phyloP scores from a whole-genome alignment of 1,140 invertebrate species.

The Drosophila rhopaloa region DNA sequence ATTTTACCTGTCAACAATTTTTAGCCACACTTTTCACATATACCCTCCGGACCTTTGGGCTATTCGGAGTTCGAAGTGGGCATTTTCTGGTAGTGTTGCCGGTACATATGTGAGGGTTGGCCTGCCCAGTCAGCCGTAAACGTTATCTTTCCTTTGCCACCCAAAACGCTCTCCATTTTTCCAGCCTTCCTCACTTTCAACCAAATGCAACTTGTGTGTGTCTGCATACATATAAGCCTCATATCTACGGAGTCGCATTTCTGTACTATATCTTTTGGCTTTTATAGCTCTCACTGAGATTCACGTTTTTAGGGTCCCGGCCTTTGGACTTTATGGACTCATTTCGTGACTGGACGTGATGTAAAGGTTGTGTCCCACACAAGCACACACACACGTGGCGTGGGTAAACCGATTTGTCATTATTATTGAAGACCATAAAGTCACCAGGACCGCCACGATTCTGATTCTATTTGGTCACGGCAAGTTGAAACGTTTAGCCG shows the following conservation, averaged over 20 bases:
- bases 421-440: constrained; percentile 74
- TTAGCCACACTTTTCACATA: neutral
- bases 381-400: constrained; percentile 7
- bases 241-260: constrained; percentile 30
- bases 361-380: constrained; percentile 52
- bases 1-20: constrained; percentile 4
- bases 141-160: constrained; percentile 48
- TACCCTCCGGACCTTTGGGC: neutral
- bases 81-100: constrained; percentile 35
- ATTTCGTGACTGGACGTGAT: constrained; percentile 70
- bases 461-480: constrained; percentile 32
- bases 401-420: constrained; percentile 76
- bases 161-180: constrained; percentile 19
- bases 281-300: constrained; percentile 72
- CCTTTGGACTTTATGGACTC: constrained; percentile 74
- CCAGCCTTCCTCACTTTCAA: constrained; percentile 24
- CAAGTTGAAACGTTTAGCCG: constrained; percentile 69
- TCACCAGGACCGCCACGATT: constrained; percentile 15
- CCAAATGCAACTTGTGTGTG: constrained; percentile 48
- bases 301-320: constrained; percentile 63
- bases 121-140: constrained; percentile 72
- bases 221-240: constrained; percentile 15
- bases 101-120: constrained; percentile 14
- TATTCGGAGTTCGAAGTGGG: neutral
- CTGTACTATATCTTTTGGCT: constrained; percentile 56